Evolutionary conservation across 2,888 invertebrate species (phyloP), one percentile per base, ranked within the genome.

Genomic region (Ennomos erosarius): DNA sequence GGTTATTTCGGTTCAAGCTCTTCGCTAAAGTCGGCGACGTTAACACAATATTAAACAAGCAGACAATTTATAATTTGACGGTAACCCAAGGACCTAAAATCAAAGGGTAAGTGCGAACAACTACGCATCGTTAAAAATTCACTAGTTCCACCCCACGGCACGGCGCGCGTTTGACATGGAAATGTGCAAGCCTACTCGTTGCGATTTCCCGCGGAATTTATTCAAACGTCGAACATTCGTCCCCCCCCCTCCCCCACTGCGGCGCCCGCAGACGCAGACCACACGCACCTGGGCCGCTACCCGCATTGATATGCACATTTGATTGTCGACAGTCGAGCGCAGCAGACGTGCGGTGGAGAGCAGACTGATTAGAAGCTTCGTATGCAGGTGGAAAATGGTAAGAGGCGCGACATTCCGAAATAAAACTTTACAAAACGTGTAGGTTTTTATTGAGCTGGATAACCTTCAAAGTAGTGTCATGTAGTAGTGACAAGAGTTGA

Each of bases 101-200:
- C 50, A 50, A 51, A 48, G 51, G 55, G 55, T 56, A 48, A 60
- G 59, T 60, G 62, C 54, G 59, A 63, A 68, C 63, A 63, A 66
- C 64, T 64, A 65, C 62, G 67, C 68, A 69, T 79, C 78, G 86
- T 86, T 87, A 87, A 85, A 89, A 89, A 88, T 87, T 85, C 85
- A 85, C 82, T 76, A 78, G 75, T 71, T 71, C 71, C 70, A 71
- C 71, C 59, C 59, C 55, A 38, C 43, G 51, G 71, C 71, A 69
- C 73, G 73, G 67, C 64, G 68, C 67, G 69, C 87, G 88, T 90
- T 90, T 90, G 90, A 89, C 88, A 91, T 90, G 90, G 85, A 85
- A 90, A 90, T 90, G 55, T 55, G 85, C 77, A 76, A 69, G 83
- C 81, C 81, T 81, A 78, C 79, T 74, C 80, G 81, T 73, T 76